A percentile compares a stretch with the other conserved stretches of the same genome.
Evolutionary conservation across 2,797 vertebrate genomes (phyloP).

Genomic region (Notoglanidium macrostoma): DNA sequence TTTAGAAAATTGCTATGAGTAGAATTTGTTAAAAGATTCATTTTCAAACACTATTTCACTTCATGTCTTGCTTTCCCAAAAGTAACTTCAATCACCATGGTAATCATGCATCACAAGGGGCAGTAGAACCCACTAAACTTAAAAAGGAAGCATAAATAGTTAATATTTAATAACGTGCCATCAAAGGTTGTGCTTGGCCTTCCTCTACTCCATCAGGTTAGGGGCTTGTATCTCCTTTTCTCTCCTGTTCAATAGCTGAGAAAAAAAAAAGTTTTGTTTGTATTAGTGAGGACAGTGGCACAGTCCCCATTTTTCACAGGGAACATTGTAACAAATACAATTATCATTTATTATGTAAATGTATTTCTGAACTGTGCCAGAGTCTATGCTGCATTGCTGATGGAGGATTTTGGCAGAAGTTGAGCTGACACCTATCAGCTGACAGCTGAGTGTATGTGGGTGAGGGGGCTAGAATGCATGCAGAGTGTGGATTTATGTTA

Average conservation of each 20-base stretch:
- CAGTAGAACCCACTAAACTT: constrained; percentile 51
- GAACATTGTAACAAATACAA: not conserved
- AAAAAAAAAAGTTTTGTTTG: constrained; percentile 40
- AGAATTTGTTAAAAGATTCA: constrained; percentile 39
- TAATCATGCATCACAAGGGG: constrained; percentile 55
- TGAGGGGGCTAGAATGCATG: constrained; percentile 35
- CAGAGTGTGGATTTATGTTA: not conserved
- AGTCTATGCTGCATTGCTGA: constrained; percentile 48
- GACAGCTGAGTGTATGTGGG: constrained; percentile 53
- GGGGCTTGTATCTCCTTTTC: constrained; percentile 80
- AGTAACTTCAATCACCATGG: constrained; percentile 33
- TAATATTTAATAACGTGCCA: constrained; percentile 74
- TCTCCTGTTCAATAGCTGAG: constrained; percentile 81
- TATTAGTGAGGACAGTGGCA: not conserved
- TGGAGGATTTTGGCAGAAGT: constrained; percentile 42
- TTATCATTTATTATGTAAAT: constrained; percentile 28
- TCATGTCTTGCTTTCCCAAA: constrained; percentile 22
- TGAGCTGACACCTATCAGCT: constrained; percentile 49
- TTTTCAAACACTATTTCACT: constrained; percentile 26
- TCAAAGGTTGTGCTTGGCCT: constrained; percentile 66
- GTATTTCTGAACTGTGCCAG: constrained; percentile 15
- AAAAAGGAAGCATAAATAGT: constrained; percentile 65
- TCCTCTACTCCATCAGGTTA: constrained; percentile 68
- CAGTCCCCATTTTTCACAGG: not conserved
- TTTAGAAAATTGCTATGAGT: constrained; percentile 64